Evolutionary conservation across 2,113 vertebrate species (phyloP).

Genomic region (Neogale vison): DNA sequence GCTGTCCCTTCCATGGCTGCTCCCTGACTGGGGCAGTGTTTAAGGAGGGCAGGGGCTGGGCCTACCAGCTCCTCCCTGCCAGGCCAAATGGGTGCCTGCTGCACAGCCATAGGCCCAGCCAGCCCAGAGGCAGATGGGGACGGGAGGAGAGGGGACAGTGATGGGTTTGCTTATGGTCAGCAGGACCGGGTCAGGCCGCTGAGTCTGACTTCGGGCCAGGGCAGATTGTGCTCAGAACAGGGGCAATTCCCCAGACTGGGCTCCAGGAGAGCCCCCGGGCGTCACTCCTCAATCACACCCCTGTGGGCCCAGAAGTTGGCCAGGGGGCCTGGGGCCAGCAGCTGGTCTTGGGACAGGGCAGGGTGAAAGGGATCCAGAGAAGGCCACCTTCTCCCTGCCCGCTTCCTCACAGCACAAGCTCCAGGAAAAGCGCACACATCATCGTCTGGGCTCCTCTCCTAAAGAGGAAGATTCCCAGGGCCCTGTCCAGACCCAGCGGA

Average conservation of each 20-base stretch:
- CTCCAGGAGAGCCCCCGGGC: neutral
- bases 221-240: neutral
- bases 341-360: neutral
- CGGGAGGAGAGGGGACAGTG: accelerated
- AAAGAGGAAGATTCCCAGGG: neutral
- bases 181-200: neutral
- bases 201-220: neutral
- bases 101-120: neutral
- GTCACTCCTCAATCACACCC: neutral
- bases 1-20: neutral
- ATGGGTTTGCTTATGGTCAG: neutral
- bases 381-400: neutral
- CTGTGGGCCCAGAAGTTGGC: accelerated
- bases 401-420: neutral
- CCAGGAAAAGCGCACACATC: accelerated
- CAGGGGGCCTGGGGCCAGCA: neutral
- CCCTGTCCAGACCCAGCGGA: too few relatives aligned
- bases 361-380: neutral
- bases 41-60: accelerated
- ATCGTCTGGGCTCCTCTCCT: neutral
- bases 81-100: neutral
- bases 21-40: neutral
- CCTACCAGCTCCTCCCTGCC: neutral
- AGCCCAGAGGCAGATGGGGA: neutral
- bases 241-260: neutral